Evolutionary conservation across 2,113 vertebrate species (phyloP).

Genomic region (Myotis brandtii): DNA sequence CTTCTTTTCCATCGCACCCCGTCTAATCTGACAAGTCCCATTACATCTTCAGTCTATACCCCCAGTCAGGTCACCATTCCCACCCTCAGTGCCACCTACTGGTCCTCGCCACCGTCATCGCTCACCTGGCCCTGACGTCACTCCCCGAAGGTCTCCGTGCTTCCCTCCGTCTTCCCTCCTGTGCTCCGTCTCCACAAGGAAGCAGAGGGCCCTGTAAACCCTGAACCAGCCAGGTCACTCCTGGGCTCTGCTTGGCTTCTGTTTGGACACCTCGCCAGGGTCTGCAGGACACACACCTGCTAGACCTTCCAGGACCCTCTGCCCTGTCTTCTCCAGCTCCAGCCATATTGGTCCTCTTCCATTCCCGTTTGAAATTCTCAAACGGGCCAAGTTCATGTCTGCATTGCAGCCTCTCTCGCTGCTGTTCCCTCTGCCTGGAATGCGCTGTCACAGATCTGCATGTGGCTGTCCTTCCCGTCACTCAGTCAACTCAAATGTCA

Average conservation of each 20-base stretch:
- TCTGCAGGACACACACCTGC: accelerated
- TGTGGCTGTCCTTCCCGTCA: accelerated
- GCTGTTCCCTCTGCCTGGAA: neutral
- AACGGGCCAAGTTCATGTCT: accelerated
- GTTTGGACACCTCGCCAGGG: accelerated
- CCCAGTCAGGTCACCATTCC: accelerated
- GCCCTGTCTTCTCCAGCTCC: accelerated
- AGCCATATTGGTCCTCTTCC: neutral
- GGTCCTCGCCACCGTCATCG: no score
- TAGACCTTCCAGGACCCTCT: accelerated
- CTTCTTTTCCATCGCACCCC: accelerated
- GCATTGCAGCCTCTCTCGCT: accelerated
- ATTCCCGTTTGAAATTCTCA: no score
- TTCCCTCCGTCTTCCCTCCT: neutral
- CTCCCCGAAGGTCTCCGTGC: neutral
- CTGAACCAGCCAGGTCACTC: accelerated
- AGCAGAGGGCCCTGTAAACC: no score
- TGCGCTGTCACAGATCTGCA: accelerated
- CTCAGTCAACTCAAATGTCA: accelerated
- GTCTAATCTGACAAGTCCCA: accelerated
- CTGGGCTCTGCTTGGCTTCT: accelerated
- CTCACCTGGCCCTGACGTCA: neutral
- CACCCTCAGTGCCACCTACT: accelerated
- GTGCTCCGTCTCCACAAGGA: neutral
- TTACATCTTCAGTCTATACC: neutral